Percentiles rank a stretch among this genome's conserved stretches.
Evolutionary conservation across 2,113 vertebrate genomes (phyloP).

Genomic region (Apus apus): DNA sequence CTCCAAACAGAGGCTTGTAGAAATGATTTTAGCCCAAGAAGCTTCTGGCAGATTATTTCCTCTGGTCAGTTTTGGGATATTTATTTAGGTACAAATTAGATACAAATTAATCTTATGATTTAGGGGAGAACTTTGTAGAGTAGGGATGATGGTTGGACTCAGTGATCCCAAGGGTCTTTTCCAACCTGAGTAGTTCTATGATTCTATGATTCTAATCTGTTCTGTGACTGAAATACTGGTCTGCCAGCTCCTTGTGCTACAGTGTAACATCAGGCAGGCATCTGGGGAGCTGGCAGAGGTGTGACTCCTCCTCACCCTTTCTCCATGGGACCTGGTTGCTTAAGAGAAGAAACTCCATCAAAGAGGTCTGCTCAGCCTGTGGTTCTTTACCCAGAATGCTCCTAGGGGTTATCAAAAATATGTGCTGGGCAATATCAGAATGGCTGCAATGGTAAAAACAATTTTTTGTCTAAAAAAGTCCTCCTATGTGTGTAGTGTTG

Average conservation of each 20-base stretch:
- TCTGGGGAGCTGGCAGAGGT: neutral
- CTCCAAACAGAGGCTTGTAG: neutral
- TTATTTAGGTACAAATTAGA: neutral
- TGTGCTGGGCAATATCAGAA: neutral
- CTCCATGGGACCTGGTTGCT: fast-evolving
- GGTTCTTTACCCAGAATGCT: neutral
- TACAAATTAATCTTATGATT: too few relatives aligned
- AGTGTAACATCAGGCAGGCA: fast-evolving
- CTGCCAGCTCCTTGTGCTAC: fast-evolving
- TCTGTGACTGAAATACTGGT: neutral
- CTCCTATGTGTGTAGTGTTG: neutral
- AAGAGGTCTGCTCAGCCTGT: neutral
- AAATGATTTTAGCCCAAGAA: neutral
- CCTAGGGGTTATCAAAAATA: neutral
- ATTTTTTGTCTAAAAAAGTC: neutral
- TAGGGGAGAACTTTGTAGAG: too few relatives aligned
- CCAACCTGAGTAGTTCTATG: too few relatives aligned
- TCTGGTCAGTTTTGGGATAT: neutral
- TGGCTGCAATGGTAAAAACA: neutral
- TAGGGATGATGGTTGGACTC: too few relatives aligned
- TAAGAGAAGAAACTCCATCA: neutral
- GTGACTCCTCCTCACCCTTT: neutral
- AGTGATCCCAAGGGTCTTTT: too few relatives aligned
- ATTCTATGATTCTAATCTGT: too few relatives aligned
- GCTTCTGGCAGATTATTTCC: neutral